These are phyloP conservation scores for Crematogaster levior DNA, from an alignment of 2,888 invertebrate species.

Conservation along the genomic window DNA sequence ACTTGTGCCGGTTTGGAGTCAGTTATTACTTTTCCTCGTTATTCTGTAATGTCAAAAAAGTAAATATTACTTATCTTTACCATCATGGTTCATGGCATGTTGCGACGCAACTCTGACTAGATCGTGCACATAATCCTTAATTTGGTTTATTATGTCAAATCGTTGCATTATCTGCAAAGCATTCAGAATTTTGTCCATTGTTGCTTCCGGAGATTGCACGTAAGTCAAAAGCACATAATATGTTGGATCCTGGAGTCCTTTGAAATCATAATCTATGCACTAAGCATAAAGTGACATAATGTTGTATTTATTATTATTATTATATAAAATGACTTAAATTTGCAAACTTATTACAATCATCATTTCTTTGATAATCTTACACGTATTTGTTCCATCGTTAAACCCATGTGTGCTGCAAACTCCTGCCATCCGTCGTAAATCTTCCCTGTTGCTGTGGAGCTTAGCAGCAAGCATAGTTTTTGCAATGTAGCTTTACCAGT, in stretches of 20 bases:
- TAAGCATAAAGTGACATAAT: slow-evolving; percentile 58
- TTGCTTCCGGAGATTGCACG: slow-evolving; percentile 87
- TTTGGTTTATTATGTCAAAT: slow-evolving; percentile 87
- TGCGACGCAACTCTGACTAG: slow-evolving; percentile 54
- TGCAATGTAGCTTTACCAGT: slow-evolving; percentile 74
- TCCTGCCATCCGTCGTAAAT: slow-evolving; percentile 81
- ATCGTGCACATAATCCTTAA: slow-evolving; percentile 84
- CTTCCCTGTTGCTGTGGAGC: slow-evolving; percentile 78
- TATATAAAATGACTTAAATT: too few species aligned
- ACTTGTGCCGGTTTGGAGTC: too few species aligned
- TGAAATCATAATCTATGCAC: slow-evolving; percentile 87
- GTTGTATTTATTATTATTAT: not conserved
- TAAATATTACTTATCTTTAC: not conserved
- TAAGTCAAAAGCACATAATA: slow-evolving; percentile 87
- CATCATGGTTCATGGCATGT: not conserved
- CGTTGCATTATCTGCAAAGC: slow-evolving; percentile 86
- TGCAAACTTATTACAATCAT: not conserved
- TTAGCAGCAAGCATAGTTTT: slow-evolving; percentile 78
- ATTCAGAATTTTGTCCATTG: slow-evolving; percentile 87
- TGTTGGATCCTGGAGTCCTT: slow-evolving; percentile 86
- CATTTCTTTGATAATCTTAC: slow-evolving; percentile 60
- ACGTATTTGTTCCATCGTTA: slow-evolving; percentile 81
- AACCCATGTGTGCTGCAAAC: slow-evolving; percentile 78
- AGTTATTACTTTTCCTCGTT: too few species aligned
- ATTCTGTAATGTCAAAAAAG: too few species aligned